phyloP scores from a whole-genome alignment of 2,888 invertebrate species.

The Stenchaetothrips biformis region DNA sequence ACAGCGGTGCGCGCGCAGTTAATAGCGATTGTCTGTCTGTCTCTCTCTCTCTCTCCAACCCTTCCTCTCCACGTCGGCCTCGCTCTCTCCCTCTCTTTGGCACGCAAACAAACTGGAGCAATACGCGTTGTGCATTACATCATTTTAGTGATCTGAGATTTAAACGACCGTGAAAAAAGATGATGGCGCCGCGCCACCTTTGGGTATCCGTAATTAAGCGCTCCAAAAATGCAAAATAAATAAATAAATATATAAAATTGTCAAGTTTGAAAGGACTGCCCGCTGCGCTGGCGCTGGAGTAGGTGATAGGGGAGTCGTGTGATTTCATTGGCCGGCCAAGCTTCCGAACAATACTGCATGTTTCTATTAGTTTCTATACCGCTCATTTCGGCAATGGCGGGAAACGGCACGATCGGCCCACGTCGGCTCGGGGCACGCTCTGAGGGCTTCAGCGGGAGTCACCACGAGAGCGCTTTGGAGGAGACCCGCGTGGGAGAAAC shows the following conservation, averaged over 20 bases:
- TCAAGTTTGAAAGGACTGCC: not conserved
- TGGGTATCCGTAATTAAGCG: not conserved
- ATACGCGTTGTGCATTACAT: not conserved
- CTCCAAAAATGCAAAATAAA: not conserved
- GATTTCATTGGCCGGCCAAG: too few species aligned
- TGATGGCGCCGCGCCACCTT: not conserved
- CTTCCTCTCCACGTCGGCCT: not conserved
- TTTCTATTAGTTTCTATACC: too few species aligned
- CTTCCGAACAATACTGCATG: too few species aligned
- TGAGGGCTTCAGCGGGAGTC: not conserved
- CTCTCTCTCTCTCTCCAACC: not conserved
- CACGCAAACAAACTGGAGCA: not conserved
- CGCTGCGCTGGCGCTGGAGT: too few species aligned
- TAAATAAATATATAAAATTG: not conserved
- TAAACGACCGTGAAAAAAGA: not conserved
- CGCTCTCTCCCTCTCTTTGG: not conserved
- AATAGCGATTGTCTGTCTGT: not conserved
- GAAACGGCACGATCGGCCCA: too few species aligned
- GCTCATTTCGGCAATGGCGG: too few species aligned
- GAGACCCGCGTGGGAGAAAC: not conserved
- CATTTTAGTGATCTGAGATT: not conserved
- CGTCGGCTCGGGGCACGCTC: too few species aligned
- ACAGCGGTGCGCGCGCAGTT: not conserved
- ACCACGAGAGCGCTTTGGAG: not conserved
- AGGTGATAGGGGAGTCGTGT: too few species aligned